These are phyloP conservation scores for Leptoclinus maculatus DNA, from an alignment of 2,797 vertebrate species.

Conservation along the genomic window DNA sequence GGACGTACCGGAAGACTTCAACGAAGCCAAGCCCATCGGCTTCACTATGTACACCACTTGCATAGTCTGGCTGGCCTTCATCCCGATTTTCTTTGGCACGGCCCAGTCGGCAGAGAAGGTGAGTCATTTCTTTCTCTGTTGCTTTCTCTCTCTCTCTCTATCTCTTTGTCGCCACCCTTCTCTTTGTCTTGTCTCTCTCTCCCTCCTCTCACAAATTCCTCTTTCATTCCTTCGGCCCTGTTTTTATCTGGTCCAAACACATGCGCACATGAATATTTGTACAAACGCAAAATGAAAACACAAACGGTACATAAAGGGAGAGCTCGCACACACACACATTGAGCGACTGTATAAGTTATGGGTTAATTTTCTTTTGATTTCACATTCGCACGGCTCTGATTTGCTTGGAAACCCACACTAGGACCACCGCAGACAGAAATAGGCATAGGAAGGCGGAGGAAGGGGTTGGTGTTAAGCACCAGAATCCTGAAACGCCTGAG, in stretches of 20 bases:
- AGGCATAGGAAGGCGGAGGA: constrained; percentile 45
- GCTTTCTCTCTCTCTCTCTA: constrained; percentile 23
- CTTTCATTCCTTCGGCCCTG: constrained; percentile 57
- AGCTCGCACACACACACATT: constrained; percentile 18
- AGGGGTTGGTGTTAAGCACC: constrained; percentile 51
- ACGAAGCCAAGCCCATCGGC: constrained; percentile 99
- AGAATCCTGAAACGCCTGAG: constrained; percentile 51
- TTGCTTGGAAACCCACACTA: constrained; percentile 50
- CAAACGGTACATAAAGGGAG: constrained; percentile 31
- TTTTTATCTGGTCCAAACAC: constrained; percentile 72
- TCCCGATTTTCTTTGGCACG: constrained; percentile 99
- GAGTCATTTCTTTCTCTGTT: constrained; percentile 74
- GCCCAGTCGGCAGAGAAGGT: constrained; percentile 99
- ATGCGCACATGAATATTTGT: constrained; percentile 50
- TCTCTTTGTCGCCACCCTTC: constrained; percentile 23
- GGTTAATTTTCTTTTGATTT: constrained; percentile 66
- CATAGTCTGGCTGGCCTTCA: constrained; percentile 99
- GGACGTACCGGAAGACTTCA: constrained; percentile 99
- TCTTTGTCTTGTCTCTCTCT: constrained; percentile 56
- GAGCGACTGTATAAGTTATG: constrained; percentile 37
- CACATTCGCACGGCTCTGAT: constrained; percentile 38
- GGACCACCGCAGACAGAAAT: constrained; percentile 49
- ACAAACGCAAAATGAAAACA: constrained; percentile 43
- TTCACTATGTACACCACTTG: constrained; percentile 99
- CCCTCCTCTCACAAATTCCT: constrained; percentile 44